These are phyloP conservation scores for Steatornis caripensis DNA, from an alignment of 2,113 vertebrate species.

Conservation along the genomic window DNA sequence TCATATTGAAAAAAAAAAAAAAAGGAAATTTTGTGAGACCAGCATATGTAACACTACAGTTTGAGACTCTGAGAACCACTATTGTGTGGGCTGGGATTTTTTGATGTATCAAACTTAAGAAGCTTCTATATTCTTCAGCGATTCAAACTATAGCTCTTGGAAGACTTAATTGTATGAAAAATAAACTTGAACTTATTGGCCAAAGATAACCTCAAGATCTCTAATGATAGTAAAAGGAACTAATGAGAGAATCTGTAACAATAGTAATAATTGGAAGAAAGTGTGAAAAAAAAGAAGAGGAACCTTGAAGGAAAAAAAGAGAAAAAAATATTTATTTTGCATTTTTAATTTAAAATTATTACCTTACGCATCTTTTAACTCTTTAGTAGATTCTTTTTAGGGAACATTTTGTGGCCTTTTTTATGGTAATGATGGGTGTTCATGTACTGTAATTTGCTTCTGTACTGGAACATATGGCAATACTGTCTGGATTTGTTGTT, in stretches of 20 bases:
- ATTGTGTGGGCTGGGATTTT: background rate
- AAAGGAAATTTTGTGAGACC: background rate
- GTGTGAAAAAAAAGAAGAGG: background rate
- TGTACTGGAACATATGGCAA: constrained; percentile 45
- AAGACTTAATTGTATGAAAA: background rate
- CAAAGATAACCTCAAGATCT: background rate
- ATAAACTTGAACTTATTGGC: background rate
- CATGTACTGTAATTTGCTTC: constrained; percentile 18
- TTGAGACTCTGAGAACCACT: background rate
- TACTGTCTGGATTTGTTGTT: constrained; percentile 24
- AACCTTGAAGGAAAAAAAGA: background rate
- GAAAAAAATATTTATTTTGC: background rate
- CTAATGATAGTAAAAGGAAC: background rate
- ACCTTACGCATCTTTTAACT: background rate
- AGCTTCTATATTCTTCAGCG: background rate
- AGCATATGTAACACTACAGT: background rate
- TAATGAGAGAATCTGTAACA: background rate
- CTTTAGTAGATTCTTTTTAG: background rate
- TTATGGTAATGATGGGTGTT: background rate
- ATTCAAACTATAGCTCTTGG: background rate
- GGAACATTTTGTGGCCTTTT: constrained; percentile 12
- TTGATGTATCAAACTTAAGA: background rate
- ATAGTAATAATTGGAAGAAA: background rate
- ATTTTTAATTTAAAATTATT: background rate
- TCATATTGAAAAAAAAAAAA: background rate